phyloP scores from a whole-genome alignment of 2,888 invertebrate species.

The Sturmia bella region DNA sequence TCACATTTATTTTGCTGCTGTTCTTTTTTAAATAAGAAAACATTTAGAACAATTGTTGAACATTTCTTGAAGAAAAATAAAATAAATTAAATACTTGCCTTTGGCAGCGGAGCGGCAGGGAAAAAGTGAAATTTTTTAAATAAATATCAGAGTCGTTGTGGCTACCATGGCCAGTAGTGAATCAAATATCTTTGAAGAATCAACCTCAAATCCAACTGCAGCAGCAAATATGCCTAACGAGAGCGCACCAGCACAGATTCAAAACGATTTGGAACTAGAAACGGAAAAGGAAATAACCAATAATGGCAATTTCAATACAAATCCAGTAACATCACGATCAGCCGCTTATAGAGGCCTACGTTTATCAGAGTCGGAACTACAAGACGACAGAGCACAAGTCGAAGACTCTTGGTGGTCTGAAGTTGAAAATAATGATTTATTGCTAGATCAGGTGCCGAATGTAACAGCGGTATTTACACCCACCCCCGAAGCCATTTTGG shows the following conservation, averaged over 20 bases:
- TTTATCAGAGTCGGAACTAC: conserved; percentile 15
- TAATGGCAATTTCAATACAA: not conserved
- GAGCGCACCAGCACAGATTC: conserved; percentile 9
- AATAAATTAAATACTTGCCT: conserved; percentile 17
- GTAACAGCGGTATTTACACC: conserved; percentile 62
- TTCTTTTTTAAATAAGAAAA: conserved; percentile 21
- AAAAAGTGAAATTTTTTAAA: conserved; percentile 59
- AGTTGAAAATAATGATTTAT: conserved; percentile 79
- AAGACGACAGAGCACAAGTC: conserved; percentile 35
- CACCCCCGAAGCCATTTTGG: conserved; percentile 58
- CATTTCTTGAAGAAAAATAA: conserved; percentile 30
- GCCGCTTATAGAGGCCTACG: conserved; percentile 47
- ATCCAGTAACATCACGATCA: conserved; percentile 37
- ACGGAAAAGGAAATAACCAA: conserved; percentile 24
- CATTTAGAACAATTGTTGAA: conserved; percentile 52
- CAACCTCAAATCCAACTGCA: conserved; percentile 28
- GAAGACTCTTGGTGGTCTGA: conserved; percentile 80
- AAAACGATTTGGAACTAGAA: conserved; percentile 22
- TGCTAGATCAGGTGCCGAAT: conserved; percentile 75
- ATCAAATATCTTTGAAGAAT: conserved; percentile 71
- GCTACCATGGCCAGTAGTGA: conserved; percentile 78
- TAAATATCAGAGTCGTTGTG: conserved; percentile 63
- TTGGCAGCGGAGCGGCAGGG: not conserved
- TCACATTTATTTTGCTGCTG: conserved; percentile 10
- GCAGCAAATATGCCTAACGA: conserved; percentile 53